These are phyloP conservation scores for Acanthosepion pharaonis DNA, from an alignment of 2,888 invertebrate species.

Conservation along the genomic window DNA sequence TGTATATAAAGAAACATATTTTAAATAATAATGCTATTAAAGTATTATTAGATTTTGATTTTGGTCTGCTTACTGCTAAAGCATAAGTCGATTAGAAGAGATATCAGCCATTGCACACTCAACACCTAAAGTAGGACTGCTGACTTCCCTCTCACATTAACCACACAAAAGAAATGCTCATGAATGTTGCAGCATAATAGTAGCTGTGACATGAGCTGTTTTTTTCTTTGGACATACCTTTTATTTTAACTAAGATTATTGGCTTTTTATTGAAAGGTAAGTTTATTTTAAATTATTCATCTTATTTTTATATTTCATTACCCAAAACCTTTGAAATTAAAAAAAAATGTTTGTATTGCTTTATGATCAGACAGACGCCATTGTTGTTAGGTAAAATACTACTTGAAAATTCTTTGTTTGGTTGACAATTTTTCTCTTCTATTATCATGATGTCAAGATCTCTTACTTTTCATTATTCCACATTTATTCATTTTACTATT, in stretches of 20 bases:
- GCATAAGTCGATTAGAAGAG: not conserved
- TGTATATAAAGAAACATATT: not conserved
- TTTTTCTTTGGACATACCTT: not conserved
- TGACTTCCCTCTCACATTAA: not conserved
- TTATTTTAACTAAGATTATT: not conserved
- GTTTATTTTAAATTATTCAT: not conserved
- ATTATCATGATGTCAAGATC: not conserved
- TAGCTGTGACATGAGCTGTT: not conserved
- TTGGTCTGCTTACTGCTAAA: not conserved
- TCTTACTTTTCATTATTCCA: not conserved
- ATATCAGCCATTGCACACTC: not conserved
- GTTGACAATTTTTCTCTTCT: not conserved
- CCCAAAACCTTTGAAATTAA: not conserved
- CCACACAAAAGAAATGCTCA: slow-evolving; percentile 33
- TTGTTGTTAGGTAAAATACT: not conserved
- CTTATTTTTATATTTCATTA: not conserved
- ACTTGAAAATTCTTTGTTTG: not conserved
- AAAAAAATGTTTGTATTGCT: not conserved
- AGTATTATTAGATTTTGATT: not conserved
- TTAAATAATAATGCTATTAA: not conserved
- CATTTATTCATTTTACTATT: not conserved
- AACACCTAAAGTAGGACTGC: not conserved
- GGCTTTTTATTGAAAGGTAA: slow-evolving; percentile 17
- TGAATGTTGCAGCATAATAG: not conserved
- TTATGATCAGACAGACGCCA: not conserved